Evolutionary conservation across 2,113 vertebrate species (phyloP), one percentile per base, ranked within the genome.

Genomic region (Climacteris rufus): DNA sequence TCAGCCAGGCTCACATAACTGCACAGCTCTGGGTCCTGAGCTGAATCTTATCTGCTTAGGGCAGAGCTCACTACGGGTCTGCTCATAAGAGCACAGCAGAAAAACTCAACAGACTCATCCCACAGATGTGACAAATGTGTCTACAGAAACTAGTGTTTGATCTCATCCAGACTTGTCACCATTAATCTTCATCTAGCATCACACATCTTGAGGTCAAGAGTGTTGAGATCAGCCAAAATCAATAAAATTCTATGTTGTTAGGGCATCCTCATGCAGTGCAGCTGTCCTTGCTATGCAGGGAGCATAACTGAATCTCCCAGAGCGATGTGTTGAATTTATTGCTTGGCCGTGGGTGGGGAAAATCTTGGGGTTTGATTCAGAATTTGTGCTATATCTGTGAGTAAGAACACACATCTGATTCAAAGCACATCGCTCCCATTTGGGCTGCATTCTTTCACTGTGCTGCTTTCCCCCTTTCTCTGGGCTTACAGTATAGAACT

Each of bases 231-330:
- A 96, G 88, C 77, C 93, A 78, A 94, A 96, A 97, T 95, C 96
- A 97, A 96, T 92, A 93, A 64, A 96, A 94, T 88, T 93, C 80
- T 83, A 81, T 74, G 57, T 86, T 89, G 61, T 39, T 83, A 96
- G 70, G 53, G 28, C 40, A 64, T 60, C 72, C 69, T 75, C 18
- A 2, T 77, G 72, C n/a, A 65, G 86, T 53, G 77, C 95, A 98
- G 94, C 96, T 98, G 94, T 90, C 91, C 78, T 94, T 97, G 96
- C 95, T 97, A 89, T 94, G 91, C 95, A 85, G 72, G 72, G 85
- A 95, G 69, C 20, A 83, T 92, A 95, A 88, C 15, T 96, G 90
- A 89, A 93, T 90, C 70, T 95, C 68, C 76, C 83, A 75, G 81
- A 6, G 5, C 0, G 11, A 93, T 2, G 2, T 75, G 91, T 56